These are phyloP conservation scores for Turnix velox DNA, from an alignment of 2,113 vertebrate species.

Conservation along the genomic window DNA sequence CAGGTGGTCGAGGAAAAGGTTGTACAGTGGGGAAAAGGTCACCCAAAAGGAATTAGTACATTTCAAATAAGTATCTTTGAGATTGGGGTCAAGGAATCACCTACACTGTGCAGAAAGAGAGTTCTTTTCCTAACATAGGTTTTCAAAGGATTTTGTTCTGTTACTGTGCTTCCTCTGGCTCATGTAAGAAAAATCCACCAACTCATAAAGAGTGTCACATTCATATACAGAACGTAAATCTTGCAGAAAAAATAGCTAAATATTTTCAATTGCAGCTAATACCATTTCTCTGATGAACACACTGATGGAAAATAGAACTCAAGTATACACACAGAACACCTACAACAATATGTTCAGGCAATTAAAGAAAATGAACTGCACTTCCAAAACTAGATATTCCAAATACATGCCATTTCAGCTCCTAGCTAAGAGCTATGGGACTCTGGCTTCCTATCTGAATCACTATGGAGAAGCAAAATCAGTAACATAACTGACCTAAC, in stretches of 20 bases:
- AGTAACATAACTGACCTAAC: background rate
- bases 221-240: background rate
- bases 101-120: background rate
- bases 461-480: background rate
- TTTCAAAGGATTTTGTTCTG: background rate
- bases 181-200: background rate
- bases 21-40: background rate
- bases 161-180: background rate
- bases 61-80: background rate
- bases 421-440: background rate
- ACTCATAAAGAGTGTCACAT: background rate
- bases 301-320: slow-evolving; percentile 40
- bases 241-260: slow-evolving; percentile 28
- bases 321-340: slow-evolving; percentile 64
- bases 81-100: background rate
- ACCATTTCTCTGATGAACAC: background rate
- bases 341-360: slow-evolving; percentile 66
- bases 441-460: background rate
- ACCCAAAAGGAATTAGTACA: background rate
- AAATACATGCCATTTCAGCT: background rate
- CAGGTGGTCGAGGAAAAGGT: background rate
- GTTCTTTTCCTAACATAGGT: background rate
- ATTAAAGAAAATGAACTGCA: slow-evolving; percentile 55
- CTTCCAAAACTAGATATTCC: slow-evolving; percentile 35
- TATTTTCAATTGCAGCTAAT: slow-evolving; percentile 52